Conservation (phyloP, 2,888 invertebrate species). For the Ypsolopha sequella region DNA sequence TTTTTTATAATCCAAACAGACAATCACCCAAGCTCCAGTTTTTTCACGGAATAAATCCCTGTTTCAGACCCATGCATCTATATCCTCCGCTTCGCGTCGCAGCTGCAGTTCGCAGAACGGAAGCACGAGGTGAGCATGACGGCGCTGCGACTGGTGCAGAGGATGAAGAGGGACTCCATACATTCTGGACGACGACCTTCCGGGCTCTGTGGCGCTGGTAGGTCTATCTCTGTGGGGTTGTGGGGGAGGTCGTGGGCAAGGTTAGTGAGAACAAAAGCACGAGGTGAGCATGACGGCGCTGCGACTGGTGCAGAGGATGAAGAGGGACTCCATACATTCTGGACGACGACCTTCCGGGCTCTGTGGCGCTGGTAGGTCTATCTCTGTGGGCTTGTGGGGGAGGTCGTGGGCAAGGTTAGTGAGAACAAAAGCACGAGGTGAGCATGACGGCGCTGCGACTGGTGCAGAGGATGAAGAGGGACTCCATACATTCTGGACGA, state of each 20-base stretch:
- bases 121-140: slow-evolving; percentile 96
- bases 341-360: slow-evolving; percentile 97
- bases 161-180: slow-evolving; percentile 99
- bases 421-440: slow-evolving; percentile 93
- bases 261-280: slow-evolving; percentile 81
- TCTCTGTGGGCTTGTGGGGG: no score
- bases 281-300: slow-evolving; percentile 96
- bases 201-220: slow-evolving; percentile 97
- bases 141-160: slow-evolving; percentile 91
- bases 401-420: no score
- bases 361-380: slow-evolving; percentile 90
- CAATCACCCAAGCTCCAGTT: no score
- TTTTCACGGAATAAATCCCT: no score
- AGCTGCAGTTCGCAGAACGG: slow-evolving; percentile 91
- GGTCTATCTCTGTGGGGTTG: slow-evolving; percentile 8
- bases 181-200: slow-evolving; percentile 96
- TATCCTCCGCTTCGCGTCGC: slow-evolving; percentile 94
- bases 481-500: slow-evolving; percentile 96
- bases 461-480: slow-evolving; percentile 97
- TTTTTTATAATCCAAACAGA: no score
- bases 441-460: slow-evolving; percentile 94
- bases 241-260: no score
- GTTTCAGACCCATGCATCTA: slow-evolving; percentile 92
- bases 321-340: slow-evolving; percentile 96
- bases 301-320: slow-evolving; percentile 96